A percentile compares a stretch with the other conserved stretches of the same genome.
phyloP scores from a whole-genome alignment of 2,888 invertebrate species.

The Alcis repandata region DNA sequence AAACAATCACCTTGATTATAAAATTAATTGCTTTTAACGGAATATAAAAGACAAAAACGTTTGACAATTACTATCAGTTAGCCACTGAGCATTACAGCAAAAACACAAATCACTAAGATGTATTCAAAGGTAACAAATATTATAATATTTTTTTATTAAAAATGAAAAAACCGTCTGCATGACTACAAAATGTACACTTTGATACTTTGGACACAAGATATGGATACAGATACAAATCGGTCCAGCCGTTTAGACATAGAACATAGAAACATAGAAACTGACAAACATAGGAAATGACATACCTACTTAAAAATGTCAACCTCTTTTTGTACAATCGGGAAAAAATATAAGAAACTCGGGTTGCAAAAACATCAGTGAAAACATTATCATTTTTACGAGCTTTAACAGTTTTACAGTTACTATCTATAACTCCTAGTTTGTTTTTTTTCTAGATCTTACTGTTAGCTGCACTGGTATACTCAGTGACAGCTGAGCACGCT shows the following conservation, averaged over 20 bases:
- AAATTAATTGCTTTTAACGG: constrained; percentile 40
- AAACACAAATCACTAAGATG: constrained; percentile 48
- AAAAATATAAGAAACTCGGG: too few relatives aligned
- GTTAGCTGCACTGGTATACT: constrained; percentile 41
- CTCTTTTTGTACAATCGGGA: too few relatives aligned
- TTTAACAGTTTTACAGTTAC: too few relatives aligned
- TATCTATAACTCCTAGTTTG: neutral
- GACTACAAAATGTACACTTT: too few relatives aligned
- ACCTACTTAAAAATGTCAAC: too few relatives aligned
- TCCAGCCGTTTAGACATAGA: too few relatives aligned
- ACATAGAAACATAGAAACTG: too few relatives aligned
- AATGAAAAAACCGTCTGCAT: neutral
- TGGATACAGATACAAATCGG: too few relatives aligned
- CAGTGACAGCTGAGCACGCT: constrained; percentile 48
- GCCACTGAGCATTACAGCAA: constrained; percentile 41
- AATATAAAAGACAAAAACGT: constrained; percentile 60
- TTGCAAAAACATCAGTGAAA: too few relatives aligned
- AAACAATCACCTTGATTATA: constrained; percentile 52
- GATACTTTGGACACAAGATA: too few relatives aligned
- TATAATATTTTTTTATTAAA: neutral
- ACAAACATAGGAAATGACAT: too few relatives aligned
- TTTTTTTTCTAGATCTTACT: constrained; percentile 31
- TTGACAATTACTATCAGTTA: constrained; percentile 53
- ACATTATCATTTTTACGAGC: too few relatives aligned
- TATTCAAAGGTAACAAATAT: constrained; percentile 52